These are phyloP conservation scores for Papilio polyxenes DNA, from an alignment of 1,140 invertebrate species.

Conservation along the genomic window DNA sequence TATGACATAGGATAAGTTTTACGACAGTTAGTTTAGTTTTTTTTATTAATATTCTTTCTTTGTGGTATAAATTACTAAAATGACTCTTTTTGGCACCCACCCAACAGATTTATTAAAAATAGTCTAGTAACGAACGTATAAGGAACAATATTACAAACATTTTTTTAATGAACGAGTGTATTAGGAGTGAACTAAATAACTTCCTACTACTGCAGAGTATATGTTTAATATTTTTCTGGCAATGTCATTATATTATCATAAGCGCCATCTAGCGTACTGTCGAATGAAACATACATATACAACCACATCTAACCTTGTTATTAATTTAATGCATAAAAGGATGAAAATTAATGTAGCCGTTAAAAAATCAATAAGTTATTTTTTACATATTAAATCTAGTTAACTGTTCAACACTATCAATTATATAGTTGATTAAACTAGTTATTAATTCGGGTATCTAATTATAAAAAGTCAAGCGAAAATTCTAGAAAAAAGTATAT, in stretches of 20 bases:
- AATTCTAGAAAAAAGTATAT: conserved; percentile 32
- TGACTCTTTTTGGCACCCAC: too few species aligned
- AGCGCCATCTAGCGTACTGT: not conserved
- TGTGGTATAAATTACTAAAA: too few species aligned
- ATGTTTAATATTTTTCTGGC: too few species aligned
- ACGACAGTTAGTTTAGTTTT: not conserved
- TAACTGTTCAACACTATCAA: not conserved
- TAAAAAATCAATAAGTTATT: not conserved
- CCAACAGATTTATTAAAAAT: too few species aligned
- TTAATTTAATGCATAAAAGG: not conserved
- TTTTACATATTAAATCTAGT: not conserved
- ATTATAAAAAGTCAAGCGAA: conserved; percentile 22
- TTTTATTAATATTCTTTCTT: not conserved
- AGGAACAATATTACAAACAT: too few species aligned
- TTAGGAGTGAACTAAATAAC: too few species aligned
- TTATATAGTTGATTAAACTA: not conserved
- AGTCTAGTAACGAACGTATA: too few species aligned
- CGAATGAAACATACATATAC: not conserved
- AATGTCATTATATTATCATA: not conserved
- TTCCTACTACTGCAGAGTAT: too few species aligned
- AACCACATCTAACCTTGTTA: not conserved
- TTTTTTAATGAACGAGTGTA: too few species aligned
- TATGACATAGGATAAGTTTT: not conserved
- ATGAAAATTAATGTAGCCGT: not conserved
- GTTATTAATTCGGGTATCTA: not conserved